A percentile compares a stretch with the other conserved stretches of the same genome.
These are phyloP conservation scores for Temnothorax nylanderi DNA, from an alignment of 1,140 invertebrate genomes.

Conservation along the genomic window DNA sequence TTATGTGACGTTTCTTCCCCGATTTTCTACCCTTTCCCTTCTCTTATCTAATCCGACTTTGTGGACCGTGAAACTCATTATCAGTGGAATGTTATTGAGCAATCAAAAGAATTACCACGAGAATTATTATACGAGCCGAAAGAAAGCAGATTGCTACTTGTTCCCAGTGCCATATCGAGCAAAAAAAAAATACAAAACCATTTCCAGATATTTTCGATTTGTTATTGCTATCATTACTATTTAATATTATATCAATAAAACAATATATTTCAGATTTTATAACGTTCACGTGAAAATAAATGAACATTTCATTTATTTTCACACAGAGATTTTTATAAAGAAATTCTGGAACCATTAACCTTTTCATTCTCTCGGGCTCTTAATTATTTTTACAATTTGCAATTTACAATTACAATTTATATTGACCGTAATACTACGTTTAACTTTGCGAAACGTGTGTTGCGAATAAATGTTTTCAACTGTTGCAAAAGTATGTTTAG, in stretches of 20 bases:
- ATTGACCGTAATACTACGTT: not conserved
- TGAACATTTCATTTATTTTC: not conserved
- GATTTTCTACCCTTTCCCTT: not conserved
- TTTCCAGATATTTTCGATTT: not conserved
- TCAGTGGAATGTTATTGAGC: not conserved
- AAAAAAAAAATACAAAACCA: not conserved
- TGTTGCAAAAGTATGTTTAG: not conserved
- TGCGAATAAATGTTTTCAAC: not conserved
- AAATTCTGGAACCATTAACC: not conserved
- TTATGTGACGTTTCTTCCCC: not conserved
- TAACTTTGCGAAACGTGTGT: not conserved
- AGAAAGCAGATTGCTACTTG: not conserved
- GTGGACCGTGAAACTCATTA: slow-evolving; percentile 12
- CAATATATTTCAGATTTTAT: not conserved
- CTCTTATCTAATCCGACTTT: not conserved
- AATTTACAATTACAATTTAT: not conserved
- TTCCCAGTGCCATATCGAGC: not conserved
- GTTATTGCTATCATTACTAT: not conserved
- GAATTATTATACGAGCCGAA: not conserved
- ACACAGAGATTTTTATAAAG: not conserved
- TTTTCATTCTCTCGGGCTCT: not conserved
- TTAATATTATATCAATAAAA: not conserved
- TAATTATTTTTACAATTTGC: slow-evolving; percentile 5
- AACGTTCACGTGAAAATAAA: too few species aligned
- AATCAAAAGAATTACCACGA: not conserved